These are phyloP conservation scores for Drosophila carrolli DNA, from an alignment of 1,140 invertebrate species.

Conservation along the genomic window DNA sequence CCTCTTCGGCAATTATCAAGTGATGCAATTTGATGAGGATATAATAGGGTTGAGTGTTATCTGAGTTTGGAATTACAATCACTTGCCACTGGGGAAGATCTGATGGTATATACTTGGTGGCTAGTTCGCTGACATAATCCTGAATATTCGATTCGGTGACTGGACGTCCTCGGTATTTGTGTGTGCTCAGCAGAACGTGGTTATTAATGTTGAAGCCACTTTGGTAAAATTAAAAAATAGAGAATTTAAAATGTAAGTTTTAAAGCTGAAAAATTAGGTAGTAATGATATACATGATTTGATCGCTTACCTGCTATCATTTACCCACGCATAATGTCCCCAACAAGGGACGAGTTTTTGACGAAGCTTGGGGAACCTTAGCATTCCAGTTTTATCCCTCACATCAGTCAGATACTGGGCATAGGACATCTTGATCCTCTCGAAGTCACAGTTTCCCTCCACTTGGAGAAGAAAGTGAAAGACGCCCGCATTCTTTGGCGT, in stretches of 20 bases:
- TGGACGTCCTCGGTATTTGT: constrained; percentile 88
- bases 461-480: constrained; percentile 87
- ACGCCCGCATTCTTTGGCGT: constrained; percentile 89
- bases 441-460: constrained; percentile 86
- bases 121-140: constrained; percentile 91
- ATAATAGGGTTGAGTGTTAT: constrained; percentile 86
- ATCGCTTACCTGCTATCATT: constrained; percentile 75
- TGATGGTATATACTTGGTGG: constrained; percentile 90
- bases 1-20: constrained; percentile 88
- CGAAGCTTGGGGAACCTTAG: constrained; percentile 87
- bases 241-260: no score
- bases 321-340: constrained; percentile 90
- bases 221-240: no score
- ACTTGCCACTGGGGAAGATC: constrained; percentile 92
- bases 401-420: constrained; percentile 86
- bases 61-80: constrained; percentile 87
- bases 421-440: constrained; percentile 85
- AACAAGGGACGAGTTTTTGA: constrained; percentile 87
- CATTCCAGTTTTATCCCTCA: constrained; percentile 86
- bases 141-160: constrained; percentile 90
- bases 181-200: constrained; percentile 88
- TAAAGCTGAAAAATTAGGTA: no score
- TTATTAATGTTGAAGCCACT: constrained; percentile 89
- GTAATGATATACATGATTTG: no score
- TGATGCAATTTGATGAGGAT: constrained; percentile 92